Evolutionary conservation across 2,888 invertebrate species (phyloP), one percentile per base, ranked within the genome.

Genomic region (Sminthurinus aureus): DNA sequence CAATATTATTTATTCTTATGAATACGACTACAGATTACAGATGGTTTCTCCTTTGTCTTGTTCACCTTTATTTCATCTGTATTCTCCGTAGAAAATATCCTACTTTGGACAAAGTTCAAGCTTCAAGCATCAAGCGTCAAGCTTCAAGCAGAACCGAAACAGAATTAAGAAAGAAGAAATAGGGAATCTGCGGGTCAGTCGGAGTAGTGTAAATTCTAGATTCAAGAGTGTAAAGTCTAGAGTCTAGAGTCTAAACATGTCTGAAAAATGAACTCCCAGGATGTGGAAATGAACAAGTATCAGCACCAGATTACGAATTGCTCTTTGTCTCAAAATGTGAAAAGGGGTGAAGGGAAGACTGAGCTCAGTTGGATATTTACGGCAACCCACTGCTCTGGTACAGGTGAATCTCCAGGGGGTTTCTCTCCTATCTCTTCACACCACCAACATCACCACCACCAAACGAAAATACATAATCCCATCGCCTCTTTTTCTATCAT

Each of bases 311-410:
- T 85, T 85, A 87, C 85, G 87, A 87, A 87, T 87, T 87, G 87
- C 84, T 86, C 86, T 81, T 84, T 80, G 80, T 77, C 84, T 84
- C 79, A 84, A 81, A 80, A 78, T 81, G 84, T 78, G 83, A 84
- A 81, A 80, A 78, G 84, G 84, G 83, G 83, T 83, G 87, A 87
- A 87, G 86, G 82, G 50, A 82, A 80, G 84, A 83, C 86, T 86
- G 85, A 86, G 85, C 86, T 82, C 88, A 87, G 88, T 87, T 81
- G 83, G 88, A 86, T 88, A 85, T 88, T 88, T 88, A 88, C 88
- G 86, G 87, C 87, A 87, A 87, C 88, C 86, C 84, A 82, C 82
- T 87, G 69, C 85, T 84, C 81, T 85, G 87, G 86, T 88, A 87
- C 88, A 87, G 88, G 87, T 87, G 87, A 87, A 84, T 82, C 84